Base-by-base conservation (phyloP, 2,113 vertebrate genomes). In the Xyliphius kryptos region DNA sequence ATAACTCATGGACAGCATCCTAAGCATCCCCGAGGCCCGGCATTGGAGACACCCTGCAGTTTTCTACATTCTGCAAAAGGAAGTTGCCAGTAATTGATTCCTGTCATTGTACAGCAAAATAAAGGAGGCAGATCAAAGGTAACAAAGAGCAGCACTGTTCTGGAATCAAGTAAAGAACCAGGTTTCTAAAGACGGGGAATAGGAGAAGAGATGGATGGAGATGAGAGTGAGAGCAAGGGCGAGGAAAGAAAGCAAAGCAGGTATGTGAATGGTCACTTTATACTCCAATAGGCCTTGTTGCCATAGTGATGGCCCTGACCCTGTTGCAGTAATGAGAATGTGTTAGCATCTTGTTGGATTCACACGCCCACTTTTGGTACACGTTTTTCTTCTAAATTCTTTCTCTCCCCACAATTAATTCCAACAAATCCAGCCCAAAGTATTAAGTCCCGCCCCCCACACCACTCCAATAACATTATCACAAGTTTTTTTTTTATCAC, bases 171-270 rank as follows among this genome's bases (percentile, higher is more conserved):
- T 10, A 26, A 61, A 55, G 19, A 14, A 68, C 54, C 26, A 17
- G 38, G 16, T 60, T 36, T 60, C 51, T 52, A 20, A 5, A 20
- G 47, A 47, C 16, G 12, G n/a, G 32, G 51, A 26, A 14, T 52
- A 16, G 1, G 46, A 52, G 36, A 48, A 57, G 50, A 62, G 46
- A 36, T n/a, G 48, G 66, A 61, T 68, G 57, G 32, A 48, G 61
- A 61, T 68, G 52, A 78, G 69, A 67, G 73, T 19, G 64, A 56
- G 68, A 74, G 73, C 66, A 78, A 77, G 68, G 76, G 73, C 66
- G 77, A 76, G 77, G 72, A 73, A 40, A 47, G 47, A 52, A 20
- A 16, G 48, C 13, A n/a, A 54, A 37, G 16, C 43, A 64, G 49
- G 53, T 56, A 21, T 16, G 22, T 62, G 52, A 62, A 62, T 62